Conservation (phyloP, 2,797 vertebrate species). For the Melanotaenia trifasciata region DNA sequence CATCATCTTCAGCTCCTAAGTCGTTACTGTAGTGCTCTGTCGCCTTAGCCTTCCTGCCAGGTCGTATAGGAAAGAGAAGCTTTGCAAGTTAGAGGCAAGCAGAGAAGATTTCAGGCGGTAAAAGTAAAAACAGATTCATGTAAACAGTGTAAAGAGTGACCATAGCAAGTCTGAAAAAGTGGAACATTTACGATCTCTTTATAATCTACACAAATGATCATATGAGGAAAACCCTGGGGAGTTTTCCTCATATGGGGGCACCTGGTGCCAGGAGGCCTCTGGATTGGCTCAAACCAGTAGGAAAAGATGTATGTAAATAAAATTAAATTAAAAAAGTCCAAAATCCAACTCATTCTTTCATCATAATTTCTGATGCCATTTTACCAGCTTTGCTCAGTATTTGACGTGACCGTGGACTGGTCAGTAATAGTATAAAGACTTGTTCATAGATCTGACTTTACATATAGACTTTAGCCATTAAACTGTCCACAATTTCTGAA, state of each 20-base stretch:
- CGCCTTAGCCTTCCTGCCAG: slow-evolving; percentile 84
- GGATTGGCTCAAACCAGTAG: too few species aligned
- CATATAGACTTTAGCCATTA: too few species aligned
- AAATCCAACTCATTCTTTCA: neutral
- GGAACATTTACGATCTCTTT: too few species aligned
- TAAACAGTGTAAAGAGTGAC: neutral
- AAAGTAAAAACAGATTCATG: neutral
- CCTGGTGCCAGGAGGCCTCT: too few species aligned
- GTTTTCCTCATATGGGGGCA: too few species aligned
- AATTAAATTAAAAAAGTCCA: neutral
- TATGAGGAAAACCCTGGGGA: neutral
- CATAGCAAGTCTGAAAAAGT: neutral
- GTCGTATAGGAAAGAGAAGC: neutral
- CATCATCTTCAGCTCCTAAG: slow-evolving; percentile 88
- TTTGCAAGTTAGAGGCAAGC: neutral
- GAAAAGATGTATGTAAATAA: neutral
- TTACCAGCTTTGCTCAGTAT: neutral
- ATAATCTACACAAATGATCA: too few species aligned
- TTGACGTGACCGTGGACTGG: neutral
- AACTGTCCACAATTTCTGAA: too few species aligned
- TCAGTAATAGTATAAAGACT: too few species aligned
- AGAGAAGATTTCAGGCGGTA: neutral
- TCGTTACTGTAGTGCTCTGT: slow-evolving; percentile 82
- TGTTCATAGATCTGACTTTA: too few species aligned
- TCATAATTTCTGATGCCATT: neutral